Evolutionary conservation across 1,140 invertebrate genomes (phyloP).

Genomic region (Meloidogyne floridensis): DNA sequence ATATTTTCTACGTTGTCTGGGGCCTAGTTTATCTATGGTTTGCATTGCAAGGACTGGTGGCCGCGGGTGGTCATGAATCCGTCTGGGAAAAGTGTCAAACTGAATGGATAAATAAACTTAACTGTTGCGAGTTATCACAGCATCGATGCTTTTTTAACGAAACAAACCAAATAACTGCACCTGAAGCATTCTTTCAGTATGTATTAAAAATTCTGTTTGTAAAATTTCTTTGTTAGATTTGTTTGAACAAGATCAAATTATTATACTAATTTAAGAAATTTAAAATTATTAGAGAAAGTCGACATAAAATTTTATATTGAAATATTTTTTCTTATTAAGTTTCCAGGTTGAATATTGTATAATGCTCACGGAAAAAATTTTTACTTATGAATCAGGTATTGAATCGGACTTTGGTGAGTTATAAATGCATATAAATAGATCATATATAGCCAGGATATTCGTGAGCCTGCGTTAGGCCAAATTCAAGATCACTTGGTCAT

Average conservation of each 20-base stretch:
- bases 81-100: conserved; percentile 9
- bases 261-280: too few species aligned
- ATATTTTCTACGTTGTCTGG: conserved; percentile 69
- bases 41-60: conserved; percentile 56
- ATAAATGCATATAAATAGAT: conserved; percentile 34
- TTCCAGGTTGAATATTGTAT: conserved; percentile 16
- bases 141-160: conserved; percentile 32
- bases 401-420: conserved; percentile 52
- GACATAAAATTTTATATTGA: not conserved
- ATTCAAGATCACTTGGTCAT: conserved; percentile 43
- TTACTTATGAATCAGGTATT: conserved; percentile 56
- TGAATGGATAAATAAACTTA: conserved; percentile 52
- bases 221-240: too few species aligned
- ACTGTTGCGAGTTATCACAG: conserved; percentile 58
- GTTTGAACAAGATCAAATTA: not conserved
- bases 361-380: not conserved
- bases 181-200: conserved; percentile 64
- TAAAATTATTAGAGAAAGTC: too few species aligned
- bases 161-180: conserved; percentile 51
- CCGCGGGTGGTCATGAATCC: conserved; percentile 33
- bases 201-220: not conserved
- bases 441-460: not conserved
- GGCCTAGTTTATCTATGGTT: conserved; percentile 67
- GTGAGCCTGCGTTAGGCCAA: not conserved
- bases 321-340: not conserved